Conservation (phyloP, 2,113 vertebrate species). For the Colaptes auratus region DNA sequence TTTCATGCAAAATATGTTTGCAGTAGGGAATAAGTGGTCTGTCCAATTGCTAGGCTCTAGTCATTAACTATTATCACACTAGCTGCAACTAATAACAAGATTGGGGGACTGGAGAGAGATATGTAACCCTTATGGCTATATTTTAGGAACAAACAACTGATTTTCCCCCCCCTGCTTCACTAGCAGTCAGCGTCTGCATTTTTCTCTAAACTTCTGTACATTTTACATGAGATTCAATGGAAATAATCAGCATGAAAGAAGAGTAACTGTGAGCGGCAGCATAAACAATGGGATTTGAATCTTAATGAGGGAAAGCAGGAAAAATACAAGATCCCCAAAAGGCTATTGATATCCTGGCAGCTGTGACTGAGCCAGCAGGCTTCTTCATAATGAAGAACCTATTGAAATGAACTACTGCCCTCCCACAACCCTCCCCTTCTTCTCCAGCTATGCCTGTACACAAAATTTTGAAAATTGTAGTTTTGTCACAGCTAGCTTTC, state of each 20-base stretch:
- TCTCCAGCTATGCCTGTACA: neutral
- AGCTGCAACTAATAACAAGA: neutral
- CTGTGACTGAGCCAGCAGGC: constrained; percentile 28
- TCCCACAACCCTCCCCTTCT: neutral
- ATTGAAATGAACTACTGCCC: constrained; percentile 12
- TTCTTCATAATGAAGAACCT: constrained; percentile 14
- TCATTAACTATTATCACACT: neutral
- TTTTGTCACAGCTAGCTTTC: neutral
- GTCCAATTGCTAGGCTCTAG: neutral
- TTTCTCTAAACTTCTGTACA: neutral
- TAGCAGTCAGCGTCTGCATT: neutral
- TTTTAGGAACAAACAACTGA: constrained; percentile 18
- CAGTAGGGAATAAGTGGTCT: neutral
- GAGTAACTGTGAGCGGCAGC: neutral
- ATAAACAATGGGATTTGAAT: constrained; percentile 43
- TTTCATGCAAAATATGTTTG: neutral
- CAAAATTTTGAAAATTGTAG: neutral
- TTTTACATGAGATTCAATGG: neutral
- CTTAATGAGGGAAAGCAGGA: constrained; percentile 18
- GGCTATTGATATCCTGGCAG: constrained; percentile 27
- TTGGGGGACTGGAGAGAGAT: neutral
- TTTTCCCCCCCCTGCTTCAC: neutral
- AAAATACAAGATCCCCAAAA: constrained; percentile 13
- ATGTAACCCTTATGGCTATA: neutral
- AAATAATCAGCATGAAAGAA: constrained; percentile 19